phyloP scores from a whole-genome alignment of 2,113 vertebrate genomes.

The Collichthys lucidus region DNA sequence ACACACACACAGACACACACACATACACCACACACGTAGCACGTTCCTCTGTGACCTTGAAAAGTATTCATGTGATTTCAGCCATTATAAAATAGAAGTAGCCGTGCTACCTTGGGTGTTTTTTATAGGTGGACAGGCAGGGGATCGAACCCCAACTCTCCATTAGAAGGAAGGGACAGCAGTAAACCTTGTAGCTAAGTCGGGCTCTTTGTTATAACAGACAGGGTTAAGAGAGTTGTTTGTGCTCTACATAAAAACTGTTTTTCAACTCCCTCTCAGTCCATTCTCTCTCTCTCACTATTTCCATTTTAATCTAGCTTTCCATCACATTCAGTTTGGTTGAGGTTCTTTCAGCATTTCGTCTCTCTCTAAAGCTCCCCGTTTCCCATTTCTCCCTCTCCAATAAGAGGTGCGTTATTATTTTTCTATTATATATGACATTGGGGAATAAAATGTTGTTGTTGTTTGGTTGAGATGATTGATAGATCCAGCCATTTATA shows the following conservation, averaged over 20 bases:
- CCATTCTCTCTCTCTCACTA: constrained; percentile 1
- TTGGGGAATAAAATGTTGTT: constrained; percentile 42
- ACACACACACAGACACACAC: constrained; percentile 16
- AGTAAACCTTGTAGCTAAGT: constrained; percentile 67
- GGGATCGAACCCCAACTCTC: constrained; percentile 51
- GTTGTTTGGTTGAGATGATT: constrained; percentile 21
- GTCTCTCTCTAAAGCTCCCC: background rate
- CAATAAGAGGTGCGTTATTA: constrained; percentile 13
- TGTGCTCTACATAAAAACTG: constrained; percentile 39
- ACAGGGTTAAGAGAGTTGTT: constrained; percentile 64
- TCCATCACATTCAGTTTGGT: constrained; percentile 23
- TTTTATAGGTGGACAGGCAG: constrained; percentile 31
- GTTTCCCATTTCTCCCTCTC: constrained; percentile 1
- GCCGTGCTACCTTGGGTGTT: constrained; percentile 45
- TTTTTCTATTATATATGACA: constrained; percentile 48
- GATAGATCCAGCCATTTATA: constrained; percentile 21
- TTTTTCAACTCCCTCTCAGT: constrained; percentile 10
- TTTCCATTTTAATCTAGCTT: constrained; percentile 23
- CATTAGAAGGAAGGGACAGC: constrained; percentile 12
- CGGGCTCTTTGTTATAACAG: constrained; percentile 43
- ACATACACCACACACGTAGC: background rate
- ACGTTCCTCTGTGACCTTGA: constrained; percentile 46
- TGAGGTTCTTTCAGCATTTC: constrained; percentile 26
- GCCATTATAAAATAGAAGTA: constrained; percentile 55
- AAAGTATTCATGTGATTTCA: constrained; percentile 52